Percentiles rank a stretch among this genome's conserved stretches.
Evolutionary conservation across 2,797 vertebrate genomes (phyloP).

Genomic region (Chiloscyllium punctatum): DNA sequence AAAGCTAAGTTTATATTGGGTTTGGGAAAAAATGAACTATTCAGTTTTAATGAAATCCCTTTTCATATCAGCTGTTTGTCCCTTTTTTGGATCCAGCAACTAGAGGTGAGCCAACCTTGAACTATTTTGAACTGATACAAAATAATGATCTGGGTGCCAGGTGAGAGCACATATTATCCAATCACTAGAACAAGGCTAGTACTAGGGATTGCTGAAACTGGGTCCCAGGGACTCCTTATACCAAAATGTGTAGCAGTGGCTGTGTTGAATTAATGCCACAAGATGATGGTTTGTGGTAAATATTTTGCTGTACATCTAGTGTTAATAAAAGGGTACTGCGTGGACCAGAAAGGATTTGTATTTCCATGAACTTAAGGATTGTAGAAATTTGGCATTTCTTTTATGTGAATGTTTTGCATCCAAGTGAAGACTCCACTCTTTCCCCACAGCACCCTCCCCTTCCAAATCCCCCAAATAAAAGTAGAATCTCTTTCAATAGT

Average conservation of each 20-base stretch:
- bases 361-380: conserved; percentile 1
- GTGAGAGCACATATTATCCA: conserved; percentile 3
- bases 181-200: conserved; percentile 18
- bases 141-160: background rate
- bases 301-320: conserved; percentile 25
- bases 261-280: background rate
- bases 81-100: background rate
- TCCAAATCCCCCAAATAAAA: background rate
- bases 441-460: too few species aligned
- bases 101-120: background rate
- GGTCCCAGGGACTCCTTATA: conserved; percentile 24
- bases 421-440: background rate
- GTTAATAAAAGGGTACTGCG: background rate
- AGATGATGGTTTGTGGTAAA: conserved; percentile 29
- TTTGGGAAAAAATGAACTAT: conserved; percentile 8
- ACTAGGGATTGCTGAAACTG: conserved; percentile 3
- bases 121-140: background rate
- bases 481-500: background rate
- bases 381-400: background rate
- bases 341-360: conserved; percentile 16
- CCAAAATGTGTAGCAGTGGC: conserved; percentile 13
- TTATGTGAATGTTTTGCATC: background rate
- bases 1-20: background rate
- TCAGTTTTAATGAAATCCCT: background rate
- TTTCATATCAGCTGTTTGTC: background rate